Evolutionary conservation across 2,797 vertebrate species (phyloP).

Genomic region (Sebastolobus alascanus): DNA sequence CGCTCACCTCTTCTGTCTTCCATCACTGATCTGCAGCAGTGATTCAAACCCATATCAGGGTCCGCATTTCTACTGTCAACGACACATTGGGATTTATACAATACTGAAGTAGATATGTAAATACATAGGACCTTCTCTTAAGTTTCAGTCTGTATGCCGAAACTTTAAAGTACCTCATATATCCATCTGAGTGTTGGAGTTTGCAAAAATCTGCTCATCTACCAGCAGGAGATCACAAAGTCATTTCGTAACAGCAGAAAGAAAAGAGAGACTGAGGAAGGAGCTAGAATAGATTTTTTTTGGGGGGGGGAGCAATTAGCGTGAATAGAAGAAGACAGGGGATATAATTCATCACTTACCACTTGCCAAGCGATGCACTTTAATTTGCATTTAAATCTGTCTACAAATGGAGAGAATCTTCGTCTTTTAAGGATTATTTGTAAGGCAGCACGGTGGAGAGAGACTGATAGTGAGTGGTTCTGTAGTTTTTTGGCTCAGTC

Average conservation of each 20-base stretch:
- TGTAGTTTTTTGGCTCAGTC: slow-evolving; percentile 6
- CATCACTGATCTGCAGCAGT: background rate
- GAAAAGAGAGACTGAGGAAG: slow-evolving; percentile 6
- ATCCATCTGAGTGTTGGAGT: background rate
- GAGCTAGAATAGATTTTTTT: slow-evolving; percentile 27
- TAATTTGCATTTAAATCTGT: slow-evolving; percentile 67
- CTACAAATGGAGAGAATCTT: slow-evolving; percentile 40
- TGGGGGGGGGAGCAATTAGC: slow-evolving; percentile 19
- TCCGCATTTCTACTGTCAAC: background rate
- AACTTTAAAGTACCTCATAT: background rate
- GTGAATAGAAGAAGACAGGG: slow-evolving; percentile 40
- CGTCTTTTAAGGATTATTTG: slow-evolving; percentile 43
- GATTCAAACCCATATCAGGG: background rate
- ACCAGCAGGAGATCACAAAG: background rate
- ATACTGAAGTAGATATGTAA: background rate
- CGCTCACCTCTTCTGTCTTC: slow-evolving; percentile 1
- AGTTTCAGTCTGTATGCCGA: background rate
- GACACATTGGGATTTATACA: background rate
- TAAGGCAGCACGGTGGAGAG: slow-evolving; percentile 5
- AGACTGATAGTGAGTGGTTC: background rate
- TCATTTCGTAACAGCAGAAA: slow-evolving; percentile 6
- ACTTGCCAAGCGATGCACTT: slow-evolving; percentile 57
- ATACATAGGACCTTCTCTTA: background rate
- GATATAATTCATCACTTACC: slow-evolving; percentile 60
- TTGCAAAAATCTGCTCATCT: background rate